Evolutionary conservation across 1,140 invertebrate genomes (phyloP).

Genomic region (Ctenoplectra terminalis): DNA sequence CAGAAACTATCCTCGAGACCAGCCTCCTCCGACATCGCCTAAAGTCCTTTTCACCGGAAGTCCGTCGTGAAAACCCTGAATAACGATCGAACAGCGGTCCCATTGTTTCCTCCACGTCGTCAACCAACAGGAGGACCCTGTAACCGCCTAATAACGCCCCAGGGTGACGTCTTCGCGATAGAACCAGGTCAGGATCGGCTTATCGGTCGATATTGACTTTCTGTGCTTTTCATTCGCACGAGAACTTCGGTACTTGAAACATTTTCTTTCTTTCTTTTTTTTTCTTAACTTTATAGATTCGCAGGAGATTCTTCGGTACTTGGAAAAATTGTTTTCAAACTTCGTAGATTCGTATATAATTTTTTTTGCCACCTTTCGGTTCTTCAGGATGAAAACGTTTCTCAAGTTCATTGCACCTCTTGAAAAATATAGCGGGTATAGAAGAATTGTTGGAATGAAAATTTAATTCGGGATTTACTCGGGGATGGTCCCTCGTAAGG

Average conservation of each 20-base stretch:
- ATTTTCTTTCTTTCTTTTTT: too few relatives aligned
- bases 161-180: background rate
- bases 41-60: background rate
- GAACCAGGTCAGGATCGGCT: background rate
- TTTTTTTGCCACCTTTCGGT: too few relatives aligned
- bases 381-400: too few relatives aligned
- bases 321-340: too few relatives aligned
- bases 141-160: constrained; percentile 15
- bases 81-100: constrained; percentile 44
- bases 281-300: too few relatives aligned
- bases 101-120: constrained; percentile 30
- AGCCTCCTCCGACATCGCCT: background rate
- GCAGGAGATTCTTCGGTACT: too few relatives aligned
- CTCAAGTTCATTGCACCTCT: too few relatives aligned
- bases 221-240: background rate
- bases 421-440: too few relatives aligned
- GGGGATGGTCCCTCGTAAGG: too few relatives aligned
- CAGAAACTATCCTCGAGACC: constrained; percentile 10
- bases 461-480: too few relatives aligned
- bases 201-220: constrained; percentile 5
- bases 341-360: too few relatives aligned
- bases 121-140: background rate
- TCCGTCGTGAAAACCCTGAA: constrained; percentile 29
- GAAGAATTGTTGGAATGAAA: too few relatives aligned
- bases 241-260: constrained; percentile 7